Evolutionary conservation across 2,797 vertebrate species (phyloP), one percentile per base, ranked within the genome.

Genomic region (Oryzias sinensis): DNA sequence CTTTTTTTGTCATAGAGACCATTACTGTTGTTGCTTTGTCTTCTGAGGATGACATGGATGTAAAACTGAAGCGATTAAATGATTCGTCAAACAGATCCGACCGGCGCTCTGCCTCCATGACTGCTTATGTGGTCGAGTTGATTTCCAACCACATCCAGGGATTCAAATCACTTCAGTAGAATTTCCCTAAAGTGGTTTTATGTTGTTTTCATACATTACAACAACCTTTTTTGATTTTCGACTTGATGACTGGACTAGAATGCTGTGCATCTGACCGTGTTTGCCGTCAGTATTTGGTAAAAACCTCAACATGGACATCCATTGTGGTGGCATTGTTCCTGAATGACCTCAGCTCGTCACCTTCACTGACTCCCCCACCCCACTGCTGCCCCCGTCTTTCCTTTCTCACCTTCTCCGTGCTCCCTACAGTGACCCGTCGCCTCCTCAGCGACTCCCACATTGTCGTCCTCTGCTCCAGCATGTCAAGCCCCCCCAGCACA

Each of bases 141-240:
- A 55, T 75, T 62, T 76, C 56, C 55, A 66, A 49, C 45, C 45
- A 49, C 41, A 70, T 47, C 65, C 68, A 45, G 17, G 47, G 49
- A 84, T 77, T 82, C 61, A 79, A 81, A 83, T 78, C 58, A 59
- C 73, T 53, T 70, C 41, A 42, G 54, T 58, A 2, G 2, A 59
- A 76, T 82, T 82, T 79, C 49, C 68, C 49, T 75, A 37, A 66
- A 64, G 68, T 69, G 65, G 57, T 80, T 72, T 61, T 22, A 22
- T 22, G 46, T 77, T 2, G 3, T 33, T 33, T 70, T 72, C 51
- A 64, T 68, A 76, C 51, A 56, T 62, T 47, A 52, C 59, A 53
- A 41, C 18, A 17, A 13, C 29, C 45, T 25, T 6, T 41, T 49
- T 42, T 17, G 56, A 59, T 41, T 40, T 17, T 53, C 47, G 41